Base-by-base conservation (phyloP, 2,797 vertebrate genomes). In the Sebastes hubbsi region DNA sequence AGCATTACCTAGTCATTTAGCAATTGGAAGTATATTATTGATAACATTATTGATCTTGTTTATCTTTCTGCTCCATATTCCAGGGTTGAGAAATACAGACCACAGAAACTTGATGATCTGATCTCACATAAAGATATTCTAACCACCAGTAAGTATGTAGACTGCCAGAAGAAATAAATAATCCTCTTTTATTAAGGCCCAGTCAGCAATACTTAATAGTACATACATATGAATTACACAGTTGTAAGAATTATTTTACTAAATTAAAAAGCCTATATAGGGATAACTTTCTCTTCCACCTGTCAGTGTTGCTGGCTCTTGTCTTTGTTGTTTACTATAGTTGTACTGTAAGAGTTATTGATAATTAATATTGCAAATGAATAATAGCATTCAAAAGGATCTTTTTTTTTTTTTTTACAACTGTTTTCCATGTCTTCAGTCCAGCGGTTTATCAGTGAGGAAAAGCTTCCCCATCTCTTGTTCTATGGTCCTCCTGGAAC, bases 31-130 rank as follows among this genome's bases (percentile, higher is more conserved):
- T 54, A n/a, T 59, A 4, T 58, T 63, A 12, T 34, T 69, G 6
- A 52, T 29, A 1, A 9, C n/a, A 22, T 22, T 30, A 24, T 11
- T 54, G 7, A 67, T 66, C 1, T 55, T 64, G 14, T 75, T 6
- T 42, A 0, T 42, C 38, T 75, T 78, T 86, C 13, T 87, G 12
- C 54, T 85, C 34, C 18, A 0, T 24, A 2, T 75, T 86, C 12
- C 82, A 99, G 98, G 98, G 98, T 99, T 80, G 98, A 99, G 86
- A 99, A 99, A 77, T 99, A 99, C 92, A 96, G 98, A 78, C 98
- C 98, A 1, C 96, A 98, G 86, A 96, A 91, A 0, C 93, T 99
- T n/a, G 95, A 95, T 71, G 98, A 99, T 71, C 93, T 99, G 84
- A 98, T 99, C 88, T 99, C 98, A 6, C 98, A 99, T 88, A 95